Evolutionary conservation across 2,888 invertebrate genomes (phyloP).

Genomic region (Cactoblastis cactorum): DNA sequence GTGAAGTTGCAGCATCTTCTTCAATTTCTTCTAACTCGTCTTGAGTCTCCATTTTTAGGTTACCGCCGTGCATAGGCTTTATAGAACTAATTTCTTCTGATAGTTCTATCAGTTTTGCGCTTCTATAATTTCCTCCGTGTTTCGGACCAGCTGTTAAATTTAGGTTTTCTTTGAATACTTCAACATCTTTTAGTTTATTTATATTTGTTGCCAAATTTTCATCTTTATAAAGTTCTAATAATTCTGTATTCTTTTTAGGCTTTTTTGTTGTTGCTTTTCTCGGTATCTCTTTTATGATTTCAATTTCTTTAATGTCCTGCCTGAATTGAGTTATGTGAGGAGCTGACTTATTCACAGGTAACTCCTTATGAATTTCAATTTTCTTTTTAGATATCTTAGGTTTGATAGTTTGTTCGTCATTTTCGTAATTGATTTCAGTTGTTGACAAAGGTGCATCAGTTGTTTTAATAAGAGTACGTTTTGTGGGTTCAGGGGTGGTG

Average conservation of each 20-base stretch:
- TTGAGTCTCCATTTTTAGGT: background rate
- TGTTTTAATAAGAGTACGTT: conserved; percentile 50
- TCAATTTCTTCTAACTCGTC: conserved; percentile 21
- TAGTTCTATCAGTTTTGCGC: conserved; percentile 31
- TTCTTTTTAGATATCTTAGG: conserved; percentile 56
- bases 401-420: conserved; percentile 30
- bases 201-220: conserved; percentile 63
- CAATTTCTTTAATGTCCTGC: conserved; percentile 66
- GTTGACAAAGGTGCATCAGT: conserved; percentile 51
- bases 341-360: conserved; percentile 52
- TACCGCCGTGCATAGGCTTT: conserved; percentile 13
- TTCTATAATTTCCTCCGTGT: conserved; percentile 71
- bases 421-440: conserved; percentile 36
- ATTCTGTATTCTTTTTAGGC: conserved; percentile 45
- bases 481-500: conserved; percentile 56
- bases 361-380: conserved; percentile 65
- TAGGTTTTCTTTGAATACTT: conserved; percentile 59
- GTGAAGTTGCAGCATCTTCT: conserved; percentile 50
- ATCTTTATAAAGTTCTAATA: conserved; percentile 60
- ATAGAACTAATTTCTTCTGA: conserved; percentile 25
- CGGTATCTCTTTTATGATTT: conserved; percentile 63
- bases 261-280: conserved; percentile 31
- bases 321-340: conserved; percentile 61
- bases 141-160: conserved; percentile 53
- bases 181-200: conserved; percentile 63